A percentile compares a stretch with the other conserved stretches of the same genome.
Evolutionary conservation across 2,888 invertebrate genomes (phyloP).

Genomic region (Nomada flava): DNA sequence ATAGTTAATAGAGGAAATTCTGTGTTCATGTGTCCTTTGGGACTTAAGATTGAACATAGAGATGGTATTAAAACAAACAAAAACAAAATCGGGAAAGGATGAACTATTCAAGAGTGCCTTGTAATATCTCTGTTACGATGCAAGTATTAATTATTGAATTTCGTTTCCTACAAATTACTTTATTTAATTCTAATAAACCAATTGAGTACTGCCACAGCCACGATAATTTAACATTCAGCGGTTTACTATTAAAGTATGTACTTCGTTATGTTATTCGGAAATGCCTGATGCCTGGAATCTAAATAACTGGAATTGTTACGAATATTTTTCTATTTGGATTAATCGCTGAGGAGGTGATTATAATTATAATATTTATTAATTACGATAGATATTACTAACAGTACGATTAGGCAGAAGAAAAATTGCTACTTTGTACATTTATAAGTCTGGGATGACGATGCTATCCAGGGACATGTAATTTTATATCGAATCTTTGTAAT

Average conservation of each 20-base stretch:
- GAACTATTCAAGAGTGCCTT: conserved; percentile 70
- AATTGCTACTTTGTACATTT: conserved; percentile 75
- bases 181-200: conserved; percentile 34
- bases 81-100: conserved; percentile 18
- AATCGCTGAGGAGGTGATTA: conserved; percentile 76
- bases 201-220: conserved; percentile 25
- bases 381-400: conserved; percentile 69
- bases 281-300: conserved; percentile 62
- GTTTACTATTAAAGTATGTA: conserved; percentile 50
- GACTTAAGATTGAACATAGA: conserved; percentile 19
- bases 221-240: conserved; percentile 28
- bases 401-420: conserved; percentile 68
- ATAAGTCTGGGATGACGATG: conserved; percentile 70
- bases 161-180: conserved; percentile 21
- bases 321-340: conserved; percentile 79
- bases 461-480: conserved; percentile 78
- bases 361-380: conserved; percentile 78
- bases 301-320: conserved; percentile 63
- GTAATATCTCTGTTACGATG: conserved; percentile 57
- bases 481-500: conserved; percentile 81
- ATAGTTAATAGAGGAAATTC: conserved; percentile 26
- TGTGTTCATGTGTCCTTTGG: conserved; percentile 26
- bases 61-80: conserved; percentile 16
- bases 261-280: conserved; percentile 53
- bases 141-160: conserved; percentile 46